A percentile compares a stretch with the other conserved stretches of the same genome.
Evolutionary conservation across 2,888 invertebrate species (phyloP).

Genomic region (Tethea ocularis): DNA sequence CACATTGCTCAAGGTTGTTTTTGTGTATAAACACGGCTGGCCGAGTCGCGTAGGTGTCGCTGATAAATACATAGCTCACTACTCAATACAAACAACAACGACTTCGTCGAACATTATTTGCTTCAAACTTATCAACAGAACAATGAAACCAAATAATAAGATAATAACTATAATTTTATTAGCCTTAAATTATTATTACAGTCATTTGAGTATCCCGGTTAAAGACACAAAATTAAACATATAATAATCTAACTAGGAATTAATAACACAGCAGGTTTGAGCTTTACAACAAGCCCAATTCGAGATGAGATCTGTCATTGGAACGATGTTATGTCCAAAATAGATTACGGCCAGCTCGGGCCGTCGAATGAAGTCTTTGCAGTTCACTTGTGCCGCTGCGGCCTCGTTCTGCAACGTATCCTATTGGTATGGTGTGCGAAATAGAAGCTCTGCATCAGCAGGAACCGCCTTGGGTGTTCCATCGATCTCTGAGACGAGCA

Average conservation of each 20-base stretch:
- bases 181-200: conserved; percentile 75
- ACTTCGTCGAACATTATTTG: conserved; percentile 41
- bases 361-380: conserved; percentile 24
- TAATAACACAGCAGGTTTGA: conserved; percentile 78
- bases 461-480: conserved; percentile 74
- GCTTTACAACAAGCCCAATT: conserved; percentile 78
- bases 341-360: conserved; percentile 36
- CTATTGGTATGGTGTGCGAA: conserved; percentile 56
- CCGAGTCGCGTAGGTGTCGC: conserved; percentile 26
- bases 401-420: conserved; percentile 43
- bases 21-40: conserved; percentile 75
- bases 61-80: conserved; percentile 22
- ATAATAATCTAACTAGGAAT: conserved; percentile 75
- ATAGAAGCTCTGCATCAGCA: conserved; percentile 69
- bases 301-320: conserved; percentile 73
- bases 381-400: conserved; percentile 45
- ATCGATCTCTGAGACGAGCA: conserved; percentile 71
- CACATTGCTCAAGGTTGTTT: conserved; percentile 68
- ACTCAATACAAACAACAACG: conserved; percentile 27
- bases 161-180: conserved; percentile 58
- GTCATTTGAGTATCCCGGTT: conserved; percentile 59
- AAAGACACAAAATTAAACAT: conserved; percentile 60
- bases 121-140: conserved; percentile 8
- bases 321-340: conserved; percentile 71
- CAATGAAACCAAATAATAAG: conserved; percentile 43